Base-by-base conservation (phyloP, 2,113 vertebrate genomes). In the Corythoichthys intestinalis region DNA sequence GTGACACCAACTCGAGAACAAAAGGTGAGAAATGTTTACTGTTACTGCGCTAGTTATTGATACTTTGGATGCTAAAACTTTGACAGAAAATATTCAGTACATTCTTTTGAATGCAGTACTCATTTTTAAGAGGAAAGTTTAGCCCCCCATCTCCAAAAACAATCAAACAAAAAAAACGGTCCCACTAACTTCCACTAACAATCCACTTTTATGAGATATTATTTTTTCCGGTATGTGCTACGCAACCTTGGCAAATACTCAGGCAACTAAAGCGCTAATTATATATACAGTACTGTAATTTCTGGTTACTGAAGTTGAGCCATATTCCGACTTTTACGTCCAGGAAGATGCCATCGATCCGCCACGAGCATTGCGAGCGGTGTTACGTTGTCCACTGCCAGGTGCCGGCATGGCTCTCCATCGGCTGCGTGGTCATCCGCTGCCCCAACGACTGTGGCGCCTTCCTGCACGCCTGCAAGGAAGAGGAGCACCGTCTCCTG, bases 401-500 rank as follows among this genome's bases (percentile, higher is more conserved):
- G 0, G 76, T 81, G 0, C 93, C 94, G 0, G 14, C 85, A n/a
- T 91, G 95, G 79, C 54, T 82, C 34, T 86, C 89, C 0, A 6
- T 93, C 70, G 96, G 95, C 58, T 99, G 97, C 72, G 9, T 81
- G 69, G 79, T 96, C 64, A 85, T 94, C 68, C 94, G 73, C 76
- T 99, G 97, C 77, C 90, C 0, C 39, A 87, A 90, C 9, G 89
- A 90, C 77, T 99, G 97, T 0, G 95, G 96, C 0, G 92, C 94
- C 56, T 69, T 78, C 63, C 94, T 98, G 72, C 97, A 99, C 65
- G 84, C 89, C 88, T 99, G 97, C 89, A 98, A 98, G 75, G 91
- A 93, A 48, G 91, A 95, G 44, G 97, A 99, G 47, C 97, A 99
- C 52, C 73, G 74, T 1, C 82, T 98, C 8, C 91, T 99, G n/a